phyloP scores from a whole-genome alignment of 2,113 vertebrate genomes.

The Leuciscus idus region DNA sequence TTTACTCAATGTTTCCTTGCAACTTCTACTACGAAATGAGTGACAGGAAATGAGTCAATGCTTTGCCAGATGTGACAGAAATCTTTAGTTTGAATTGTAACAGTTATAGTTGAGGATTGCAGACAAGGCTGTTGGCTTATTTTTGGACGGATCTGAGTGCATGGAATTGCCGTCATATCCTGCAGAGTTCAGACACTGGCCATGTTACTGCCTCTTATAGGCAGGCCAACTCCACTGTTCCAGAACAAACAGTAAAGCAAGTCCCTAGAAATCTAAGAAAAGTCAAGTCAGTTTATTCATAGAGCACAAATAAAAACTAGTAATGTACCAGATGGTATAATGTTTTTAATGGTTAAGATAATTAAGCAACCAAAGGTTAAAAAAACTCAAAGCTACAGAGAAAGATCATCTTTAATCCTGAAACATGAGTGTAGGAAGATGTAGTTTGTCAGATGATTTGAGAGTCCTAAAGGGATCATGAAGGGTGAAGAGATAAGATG shows the following conservation, averaged over 20 bases:
- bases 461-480: neutral
- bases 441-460: neutral
- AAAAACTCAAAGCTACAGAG: neutral
- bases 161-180: slow-evolving; percentile 30
- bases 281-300: neutral
- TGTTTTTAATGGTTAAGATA: neutral
- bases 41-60: neutral
- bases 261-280: neutral
- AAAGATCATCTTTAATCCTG: neutral
- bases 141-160: neutral
- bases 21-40: neutral
- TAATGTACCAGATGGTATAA: neutral
- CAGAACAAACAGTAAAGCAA: slow-evolving; percentile 40
- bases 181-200: neutral
- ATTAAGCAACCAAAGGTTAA: neutral
- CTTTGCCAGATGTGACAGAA: neutral
- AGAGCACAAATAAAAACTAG: neutral
- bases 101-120: neutral
- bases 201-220: slow-evolving; percentile 29
- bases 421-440: neutral
- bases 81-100: neutral
- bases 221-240: slow-evolving; percentile 1
- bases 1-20: neutral
- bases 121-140: neutral
- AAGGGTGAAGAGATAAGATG: neutral